These are phyloP conservation scores for Cossypha niveicapilla DNA, from an alignment of 2,797 vertebrate genomes.

Conservation along the genomic window DNA sequence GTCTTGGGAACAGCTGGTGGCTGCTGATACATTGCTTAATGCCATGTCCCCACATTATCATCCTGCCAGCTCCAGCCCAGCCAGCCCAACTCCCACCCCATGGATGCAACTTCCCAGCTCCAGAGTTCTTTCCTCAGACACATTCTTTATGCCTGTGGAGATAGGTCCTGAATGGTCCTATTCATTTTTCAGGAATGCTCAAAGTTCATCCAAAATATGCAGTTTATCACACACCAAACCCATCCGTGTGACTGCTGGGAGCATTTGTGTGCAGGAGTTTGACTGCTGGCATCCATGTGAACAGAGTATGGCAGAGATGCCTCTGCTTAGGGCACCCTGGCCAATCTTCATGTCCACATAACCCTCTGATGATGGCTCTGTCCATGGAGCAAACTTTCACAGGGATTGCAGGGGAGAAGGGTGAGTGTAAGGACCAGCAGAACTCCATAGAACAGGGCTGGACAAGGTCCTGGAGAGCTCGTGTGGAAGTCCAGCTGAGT, in stretches of 20 bases:
- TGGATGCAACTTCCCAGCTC: neutral
- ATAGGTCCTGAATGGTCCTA: neutral
- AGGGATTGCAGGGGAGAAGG: neutral
- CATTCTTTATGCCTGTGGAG: neutral
- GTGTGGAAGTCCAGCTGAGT: neutral
- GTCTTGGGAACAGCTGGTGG: neutral
- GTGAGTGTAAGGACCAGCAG: neutral
- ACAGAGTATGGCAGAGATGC: neutral
- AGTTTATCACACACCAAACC: neutral
- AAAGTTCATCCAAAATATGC: neutral
- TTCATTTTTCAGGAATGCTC: neutral
- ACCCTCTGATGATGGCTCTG: neutral
- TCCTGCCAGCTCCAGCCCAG: neutral
- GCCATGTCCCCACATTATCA: neutral
- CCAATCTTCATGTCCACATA: neutral
- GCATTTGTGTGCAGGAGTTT: neutral
- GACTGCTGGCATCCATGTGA: neutral
- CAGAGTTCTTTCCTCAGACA: neutral
- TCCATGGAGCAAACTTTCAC: neutral
- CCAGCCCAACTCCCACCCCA: neutral
- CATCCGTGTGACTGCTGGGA: neutral
- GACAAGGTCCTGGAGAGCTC: neutral
- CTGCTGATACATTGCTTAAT: neutral
- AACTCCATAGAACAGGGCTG: neutral
- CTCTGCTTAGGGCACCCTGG: neutral